These are phyloP conservation scores for Aspidoscelis tigris DNA, from an alignment of 2,113 vertebrate genomes.

Conservation along the genomic window DNA sequence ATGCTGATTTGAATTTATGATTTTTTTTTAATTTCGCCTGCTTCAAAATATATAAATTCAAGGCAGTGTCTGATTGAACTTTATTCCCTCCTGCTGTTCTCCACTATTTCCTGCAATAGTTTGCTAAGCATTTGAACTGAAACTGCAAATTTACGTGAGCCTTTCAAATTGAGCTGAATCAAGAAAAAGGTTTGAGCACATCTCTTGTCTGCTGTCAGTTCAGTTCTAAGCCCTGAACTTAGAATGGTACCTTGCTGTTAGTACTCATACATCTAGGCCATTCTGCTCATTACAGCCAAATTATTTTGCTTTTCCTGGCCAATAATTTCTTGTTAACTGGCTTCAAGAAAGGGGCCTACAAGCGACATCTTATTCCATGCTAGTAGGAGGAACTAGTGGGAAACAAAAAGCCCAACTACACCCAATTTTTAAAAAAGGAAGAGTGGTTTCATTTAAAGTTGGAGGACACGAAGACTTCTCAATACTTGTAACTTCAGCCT, in stretches of 20 bases:
- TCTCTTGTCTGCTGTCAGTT: slow-evolving; percentile 31
- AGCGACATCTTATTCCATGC: neutral
- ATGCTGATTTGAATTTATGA: too few species aligned
- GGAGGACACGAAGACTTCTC: too few species aligned
- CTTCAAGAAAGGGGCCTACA: too few species aligned
- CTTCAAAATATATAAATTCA: too few species aligned
- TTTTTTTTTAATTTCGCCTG: too few species aligned
- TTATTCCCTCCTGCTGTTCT: too few species aligned
- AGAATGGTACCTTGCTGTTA: slow-evolving; percentile 54
- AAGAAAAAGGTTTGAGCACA: slow-evolving; percentile 45
- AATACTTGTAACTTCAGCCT: neutral
- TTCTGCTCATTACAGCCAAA: slow-evolving; percentile 15
- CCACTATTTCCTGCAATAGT: too few species aligned
- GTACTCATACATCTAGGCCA: neutral
- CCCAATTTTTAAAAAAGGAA: neutral
- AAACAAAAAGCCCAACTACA: neutral
- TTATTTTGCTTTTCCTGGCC: neutral
- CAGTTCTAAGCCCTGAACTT: slow-evolving; percentile 37
- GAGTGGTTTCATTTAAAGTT: neutral
- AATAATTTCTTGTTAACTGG: neutral
- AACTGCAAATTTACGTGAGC: neutral
- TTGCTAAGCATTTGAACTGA: too few species aligned
- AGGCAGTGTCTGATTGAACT: too few species aligned
- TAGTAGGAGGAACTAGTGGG: neutral
- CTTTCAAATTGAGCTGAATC: slow-evolving; percentile 48